Evolutionary conservation across 2,888 invertebrate species (phyloP).

Genomic region (Phrixothrix hirtus): DNA sequence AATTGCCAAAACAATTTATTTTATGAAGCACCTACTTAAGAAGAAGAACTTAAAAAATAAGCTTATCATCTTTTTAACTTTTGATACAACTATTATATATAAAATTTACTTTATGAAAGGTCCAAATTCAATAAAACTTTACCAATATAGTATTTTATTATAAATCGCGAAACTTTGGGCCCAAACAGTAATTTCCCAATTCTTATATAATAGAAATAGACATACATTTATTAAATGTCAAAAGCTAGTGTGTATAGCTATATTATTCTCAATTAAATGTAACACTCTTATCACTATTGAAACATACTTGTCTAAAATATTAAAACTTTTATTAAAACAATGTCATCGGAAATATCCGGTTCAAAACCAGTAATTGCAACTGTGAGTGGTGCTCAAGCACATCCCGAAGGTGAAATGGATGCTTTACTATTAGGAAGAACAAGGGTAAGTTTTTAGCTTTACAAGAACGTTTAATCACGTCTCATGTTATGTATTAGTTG

Average conservation of each 20-base stretch:
- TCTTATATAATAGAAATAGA: no score
- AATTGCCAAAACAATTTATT: constrained; percentile 1
- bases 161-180: constrained; percentile 14
- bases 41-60: constrained; percentile 9
- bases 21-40: background rate
- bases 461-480: no score
- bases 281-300: no score
- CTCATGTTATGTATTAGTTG: no score
- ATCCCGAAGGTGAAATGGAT: constrained; percentile 78
- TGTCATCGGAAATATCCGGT: no score
- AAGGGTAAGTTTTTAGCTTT: constrained; percentile 66
- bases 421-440: constrained; percentile 76
- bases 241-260: no score
- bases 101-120: no score
- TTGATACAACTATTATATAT: constrained; percentile 23
- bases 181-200: no score
- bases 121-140: constrained; percentile 3
- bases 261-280: no score
- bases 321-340: no score
- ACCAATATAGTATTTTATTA: background rate
- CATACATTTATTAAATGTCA: no score
- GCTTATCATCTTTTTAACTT: constrained; percentile 26
- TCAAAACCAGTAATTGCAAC: constrained; percentile 65
- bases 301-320: no score
- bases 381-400: constrained; percentile 54